Conservation (phyloP, 2,888 invertebrate genomes). For the Aelia acuminata region DNA sequence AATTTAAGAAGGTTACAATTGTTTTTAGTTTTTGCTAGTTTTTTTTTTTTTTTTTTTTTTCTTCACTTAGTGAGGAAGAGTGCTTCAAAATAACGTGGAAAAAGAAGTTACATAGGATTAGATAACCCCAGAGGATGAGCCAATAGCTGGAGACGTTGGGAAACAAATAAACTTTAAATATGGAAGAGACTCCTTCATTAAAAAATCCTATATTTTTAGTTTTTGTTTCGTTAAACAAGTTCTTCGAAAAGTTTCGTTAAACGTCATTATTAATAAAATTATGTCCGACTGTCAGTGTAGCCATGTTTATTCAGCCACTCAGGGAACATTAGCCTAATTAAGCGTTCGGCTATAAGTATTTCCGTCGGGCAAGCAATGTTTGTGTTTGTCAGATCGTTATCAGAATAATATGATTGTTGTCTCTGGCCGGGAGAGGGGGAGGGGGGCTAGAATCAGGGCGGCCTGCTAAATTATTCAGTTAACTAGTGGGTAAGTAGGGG, state of each 20-base stretch:
- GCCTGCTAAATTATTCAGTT: conserved; percentile 58
- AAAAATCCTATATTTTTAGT: too few species aligned
- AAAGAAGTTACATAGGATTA: too few species aligned
- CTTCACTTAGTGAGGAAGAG: too few species aligned
- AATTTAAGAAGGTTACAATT: too few species aligned
- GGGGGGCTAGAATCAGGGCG: conserved; percentile 53
- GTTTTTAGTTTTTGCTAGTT: too few species aligned
- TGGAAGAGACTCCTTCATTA: too few species aligned
- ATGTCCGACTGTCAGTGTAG: not conserved
- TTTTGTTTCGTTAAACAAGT: too few species aligned
- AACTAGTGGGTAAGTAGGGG: conserved; percentile 60
- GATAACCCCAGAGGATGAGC: too few species aligned
- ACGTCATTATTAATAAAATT: not conserved
- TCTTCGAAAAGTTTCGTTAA: not conserved
- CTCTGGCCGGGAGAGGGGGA: not conserved
- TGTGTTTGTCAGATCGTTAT: conserved; percentile 57
- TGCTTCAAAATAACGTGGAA: too few species aligned
- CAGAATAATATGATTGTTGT: conserved; percentile 58
- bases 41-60: too few species aligned
- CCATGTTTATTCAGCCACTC: not conserved
- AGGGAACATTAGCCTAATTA: conserved; percentile 54
- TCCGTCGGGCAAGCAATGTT: conserved; percentile 7
- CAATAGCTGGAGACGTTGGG: too few species aligned
- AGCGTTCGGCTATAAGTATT: conserved; percentile 44
- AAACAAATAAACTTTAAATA: too few species aligned